Conservation (phyloP, 2,113 vertebrate species). For the Colinus virginianus region DNA sequence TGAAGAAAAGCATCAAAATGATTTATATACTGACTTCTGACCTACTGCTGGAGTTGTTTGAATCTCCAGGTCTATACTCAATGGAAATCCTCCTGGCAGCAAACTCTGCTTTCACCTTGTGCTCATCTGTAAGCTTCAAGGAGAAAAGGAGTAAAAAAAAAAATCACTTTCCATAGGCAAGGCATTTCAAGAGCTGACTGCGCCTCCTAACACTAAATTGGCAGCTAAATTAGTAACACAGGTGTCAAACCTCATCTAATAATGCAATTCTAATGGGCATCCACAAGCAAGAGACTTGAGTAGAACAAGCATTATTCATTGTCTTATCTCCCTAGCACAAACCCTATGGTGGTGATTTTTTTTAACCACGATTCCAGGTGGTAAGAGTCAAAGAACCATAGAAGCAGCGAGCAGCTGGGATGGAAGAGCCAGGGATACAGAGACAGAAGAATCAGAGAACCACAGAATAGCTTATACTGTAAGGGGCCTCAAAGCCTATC, state of each 20-base stretch:
- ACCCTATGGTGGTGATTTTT: not conserved
- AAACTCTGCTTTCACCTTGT: not conserved
- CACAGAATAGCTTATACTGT: too few species aligned
- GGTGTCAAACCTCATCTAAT: not conserved
- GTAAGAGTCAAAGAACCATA: not conserved
- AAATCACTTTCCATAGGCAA: not conserved
- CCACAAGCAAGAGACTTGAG: not conserved
- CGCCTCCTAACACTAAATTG: not conserved
- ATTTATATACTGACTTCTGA: not conserved
- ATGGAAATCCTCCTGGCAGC: not conserved
- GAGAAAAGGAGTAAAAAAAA: not conserved
- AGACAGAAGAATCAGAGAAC: too few species aligned
- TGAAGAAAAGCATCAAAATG: not conserved
- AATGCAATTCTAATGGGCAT: not conserved
- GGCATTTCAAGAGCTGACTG: not conserved
- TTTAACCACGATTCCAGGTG: not conserved
- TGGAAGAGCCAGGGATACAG: too few species aligned
- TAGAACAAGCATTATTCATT: not conserved
- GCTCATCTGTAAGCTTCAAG: not conserved
- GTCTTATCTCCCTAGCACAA: not conserved
- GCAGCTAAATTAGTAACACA: not conserved
- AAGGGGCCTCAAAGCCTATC: too few species aligned
- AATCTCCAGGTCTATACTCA: not conserved
- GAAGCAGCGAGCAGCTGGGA: too few species aligned
- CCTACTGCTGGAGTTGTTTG: not conserved